Conservation (phyloP, 2,113 vertebrate species). For the Macrotis lagotis region DNA sequence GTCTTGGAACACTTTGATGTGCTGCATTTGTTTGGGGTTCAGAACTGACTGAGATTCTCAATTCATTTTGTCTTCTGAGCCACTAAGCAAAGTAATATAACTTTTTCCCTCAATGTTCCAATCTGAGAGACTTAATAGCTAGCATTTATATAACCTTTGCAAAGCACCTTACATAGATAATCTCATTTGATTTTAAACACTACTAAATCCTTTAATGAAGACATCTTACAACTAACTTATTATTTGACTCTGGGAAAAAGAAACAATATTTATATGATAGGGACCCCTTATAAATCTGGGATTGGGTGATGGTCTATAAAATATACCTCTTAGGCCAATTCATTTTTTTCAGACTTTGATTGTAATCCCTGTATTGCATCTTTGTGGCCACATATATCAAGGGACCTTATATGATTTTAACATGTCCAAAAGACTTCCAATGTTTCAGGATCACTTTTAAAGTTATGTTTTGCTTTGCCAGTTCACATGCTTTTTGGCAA, state of each 20-base stretch:
- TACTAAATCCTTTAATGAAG: neutral
- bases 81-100: neutral
- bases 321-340: neutral
- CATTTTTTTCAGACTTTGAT: neutral
- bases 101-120: neutral
- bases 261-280: neutral
- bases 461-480: neutral
- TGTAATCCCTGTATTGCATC: neutral
- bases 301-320: neutral
- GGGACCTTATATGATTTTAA: neutral
- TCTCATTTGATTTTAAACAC: neutral
- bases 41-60: neutral
- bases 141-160: neutral
- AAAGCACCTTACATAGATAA: neutral
- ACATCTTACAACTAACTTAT: neutral
- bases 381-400: neutral
- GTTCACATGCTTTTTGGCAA: neutral
- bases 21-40: neutral
- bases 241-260: neutral
- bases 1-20: neutral
- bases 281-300: neutral
- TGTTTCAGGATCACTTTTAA: neutral
- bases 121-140: neutral
- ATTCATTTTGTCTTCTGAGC: neutral
- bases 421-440: neutral